Base-by-base conservation (phyloP, 2,113 vertebrate genomes). In the Hyaena hyaena region DNA sequence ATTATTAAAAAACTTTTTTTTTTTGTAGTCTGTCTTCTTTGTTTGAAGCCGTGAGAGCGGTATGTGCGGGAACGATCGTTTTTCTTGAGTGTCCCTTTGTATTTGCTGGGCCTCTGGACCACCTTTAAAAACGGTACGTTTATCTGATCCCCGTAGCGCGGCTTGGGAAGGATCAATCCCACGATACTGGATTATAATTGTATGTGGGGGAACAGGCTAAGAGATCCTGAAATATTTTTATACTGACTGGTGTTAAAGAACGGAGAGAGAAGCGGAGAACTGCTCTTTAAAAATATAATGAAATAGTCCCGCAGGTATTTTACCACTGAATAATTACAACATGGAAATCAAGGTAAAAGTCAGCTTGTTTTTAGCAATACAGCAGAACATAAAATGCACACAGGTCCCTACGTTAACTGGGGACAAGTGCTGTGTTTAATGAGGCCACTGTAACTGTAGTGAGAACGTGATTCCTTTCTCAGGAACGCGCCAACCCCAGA, bases 1-100 rank as follows among this genome's bases (percentile, higher is more conserved):
- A 86, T 45, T 11, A 86, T 39, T 76, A 23, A 17, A 9, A 31
- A 10, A 2, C 16, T 16, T 68, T 48, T 91, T 53, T 35, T 48
- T 91, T 53, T n/a, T 26, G 12, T 9, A 24, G 24, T 74, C 58
- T 39, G 16, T 39, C 31, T 39, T 61, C 73, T 73, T 28, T 23
- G 2, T 19, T 71, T 90, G 58, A 95, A 58, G n/a, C 31, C 2
- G 26, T 0, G 10, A 82, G 81, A 82, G 68, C 7, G 31, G 39
- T 2, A n/a, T 0, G 4, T 0, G 31, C 0, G 5, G 55, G 84
- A 85, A 43, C 0, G 5, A 0, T 0, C 63, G 6, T 15, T 26
- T 15, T 0, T 73, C 21, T 10, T 15, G 0, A 9, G 45, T 17
- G 45, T 26, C 2, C 16, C 5, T 16, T 17, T 39, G 48, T 0